Evolutionary conservation across 2,888 invertebrate genomes (phyloP), one percentile per base, ranked within the genome.

Genomic region (Philonicus albiceps): DNA sequence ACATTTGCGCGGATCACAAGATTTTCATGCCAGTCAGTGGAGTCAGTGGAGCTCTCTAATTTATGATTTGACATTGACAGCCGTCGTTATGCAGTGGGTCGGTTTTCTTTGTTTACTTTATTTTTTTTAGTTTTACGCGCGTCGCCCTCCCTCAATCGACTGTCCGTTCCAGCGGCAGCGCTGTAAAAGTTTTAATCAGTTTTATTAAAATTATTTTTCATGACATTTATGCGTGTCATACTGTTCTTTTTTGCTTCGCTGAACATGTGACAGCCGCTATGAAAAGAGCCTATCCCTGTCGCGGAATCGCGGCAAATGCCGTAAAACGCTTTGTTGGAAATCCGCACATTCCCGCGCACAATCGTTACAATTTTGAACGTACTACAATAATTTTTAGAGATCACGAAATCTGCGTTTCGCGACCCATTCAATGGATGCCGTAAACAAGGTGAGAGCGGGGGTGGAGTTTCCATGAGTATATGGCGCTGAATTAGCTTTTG

Each of bases 1-100:
- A 64, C 64, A 64, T 64, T 64, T 64, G 64, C 11, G 11, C 64
- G 64, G 64, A 64, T 64, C 64, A 64, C 64, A 64, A 64, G 64
- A 64, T 75, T 31, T 75, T 75, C 75, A 75, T 75, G 37, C 31
- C 34, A 75, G 16, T 37, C 34, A 75, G 16, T 37, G 11, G 37
- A 64, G 64, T 64, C 64, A 64, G 64, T 78, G 22, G 78, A 78
- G 78, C 43, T 78, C 40, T 78, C 78, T 78, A 78, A 78, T 78
- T 78, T 78, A 78, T 78, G 78, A 78, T 78, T 78, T 78, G 78
- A 78, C 78, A 78, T 78, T 78, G 78, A 78, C 78, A 78, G 43
- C 37, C 43, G 43, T 78, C 78, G 22, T 37, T 74, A 34, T 74
- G 74, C 74, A 74, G 40, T 40, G 78, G 40, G 37, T 37, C 40